Percentiles rank a stretch among this genome's conserved stretches.
These are phyloP conservation scores for Periophthalmodon schlosseri DNA, from an alignment of 2,113 vertebrate genomes.

Conservation along the genomic window DNA sequence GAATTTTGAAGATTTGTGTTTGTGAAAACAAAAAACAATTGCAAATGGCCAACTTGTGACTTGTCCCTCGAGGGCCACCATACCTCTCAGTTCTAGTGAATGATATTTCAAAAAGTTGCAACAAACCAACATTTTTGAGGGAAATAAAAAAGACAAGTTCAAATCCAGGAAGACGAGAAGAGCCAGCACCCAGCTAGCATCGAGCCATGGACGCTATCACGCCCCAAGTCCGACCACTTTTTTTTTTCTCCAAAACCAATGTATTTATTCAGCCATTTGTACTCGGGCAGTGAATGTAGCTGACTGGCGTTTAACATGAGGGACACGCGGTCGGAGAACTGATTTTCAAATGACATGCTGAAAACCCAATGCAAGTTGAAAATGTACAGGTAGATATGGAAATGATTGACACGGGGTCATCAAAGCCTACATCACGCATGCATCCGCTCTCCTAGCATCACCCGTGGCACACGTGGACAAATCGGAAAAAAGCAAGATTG, in stretches of 20 bases:
- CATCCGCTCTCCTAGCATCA: constrained; percentile 47
- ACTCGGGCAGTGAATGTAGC: constrained; percentile 76
- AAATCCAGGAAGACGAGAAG: constrained; percentile 30
- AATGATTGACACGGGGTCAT: constrained; percentile 30
- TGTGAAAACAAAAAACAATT: background rate
- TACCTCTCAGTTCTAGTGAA: constrained; percentile 44
- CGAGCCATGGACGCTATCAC: constrained; percentile 56
- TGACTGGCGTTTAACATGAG: constrained; percentile 66
- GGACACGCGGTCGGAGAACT: constrained; percentile 65
- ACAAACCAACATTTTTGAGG: constrained; percentile 32
- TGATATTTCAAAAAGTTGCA: constrained; percentile 55
- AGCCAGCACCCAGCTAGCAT: constrained; percentile 30
- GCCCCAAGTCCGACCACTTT: constrained; percentile 45
- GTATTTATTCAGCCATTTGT: constrained; percentile 73
- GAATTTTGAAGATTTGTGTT: no score
- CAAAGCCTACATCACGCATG: constrained; percentile 37
- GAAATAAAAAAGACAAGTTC: constrained; percentile 20
- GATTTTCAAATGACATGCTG: constrained; percentile 53
- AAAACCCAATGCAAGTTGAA: constrained; percentile 28
- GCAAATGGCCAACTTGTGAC: background rate
- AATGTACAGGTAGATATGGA: constrained; percentile 35
- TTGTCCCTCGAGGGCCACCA: constrained; percentile 1
- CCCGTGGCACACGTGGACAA: constrained; percentile 50
- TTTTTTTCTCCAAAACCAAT: constrained; percentile 52
- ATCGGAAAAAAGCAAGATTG: constrained; percentile 67